These are phyloP conservation scores for Chaetogeoica ovagalla DNA, from an alignment of 2,888 invertebrate genomes.

Conservation along the genomic window DNA sequence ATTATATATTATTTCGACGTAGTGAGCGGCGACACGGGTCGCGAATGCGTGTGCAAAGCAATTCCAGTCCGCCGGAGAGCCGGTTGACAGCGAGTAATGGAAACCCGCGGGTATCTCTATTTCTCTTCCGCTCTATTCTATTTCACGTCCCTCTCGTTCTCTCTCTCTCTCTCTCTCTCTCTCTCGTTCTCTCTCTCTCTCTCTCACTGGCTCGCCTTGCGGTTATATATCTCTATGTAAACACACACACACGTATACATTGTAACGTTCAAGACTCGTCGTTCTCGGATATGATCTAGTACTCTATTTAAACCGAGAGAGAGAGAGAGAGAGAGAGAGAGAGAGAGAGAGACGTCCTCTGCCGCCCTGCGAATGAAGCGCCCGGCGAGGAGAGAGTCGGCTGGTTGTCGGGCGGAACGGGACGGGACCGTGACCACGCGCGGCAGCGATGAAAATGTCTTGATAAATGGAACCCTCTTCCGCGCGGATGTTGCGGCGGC, in stretches of 20 bases:
- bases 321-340: too few species aligned
- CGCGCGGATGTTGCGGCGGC: neutral
- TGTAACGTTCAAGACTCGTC: slow-evolving; percentile 7
- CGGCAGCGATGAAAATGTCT: slow-evolving; percentile 50
- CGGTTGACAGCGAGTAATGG: slow-evolving; percentile 53
- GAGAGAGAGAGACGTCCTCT: neutral
- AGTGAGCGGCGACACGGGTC: neutral
- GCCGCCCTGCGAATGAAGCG: too few species aligned
- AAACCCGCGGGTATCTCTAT: slow-evolving; percentile 11
- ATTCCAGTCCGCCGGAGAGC: slow-evolving; percentile 40
- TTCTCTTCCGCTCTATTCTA: slow-evolving; percentile 9
- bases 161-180: neutral
- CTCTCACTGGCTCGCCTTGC: too few species aligned
- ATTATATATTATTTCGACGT: slow-evolving; percentile 18
- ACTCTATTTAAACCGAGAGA: slow-evolving; percentile 37
- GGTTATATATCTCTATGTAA: neutral
- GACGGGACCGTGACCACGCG: neutral
- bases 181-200: too few species aligned
- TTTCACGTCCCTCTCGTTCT: neutral
- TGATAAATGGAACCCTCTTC: slow-evolving; percentile 43
- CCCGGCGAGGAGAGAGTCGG: too few species aligned
- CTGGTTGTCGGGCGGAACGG: neutral
- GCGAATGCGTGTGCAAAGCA: slow-evolving; percentile 14
- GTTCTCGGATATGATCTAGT: slow-evolving; percentile 48
- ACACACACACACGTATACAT: neutral